phyloP scores from a whole-genome alignment of 2,113 vertebrate genomes.

The Noctilio leporinus region DNA sequence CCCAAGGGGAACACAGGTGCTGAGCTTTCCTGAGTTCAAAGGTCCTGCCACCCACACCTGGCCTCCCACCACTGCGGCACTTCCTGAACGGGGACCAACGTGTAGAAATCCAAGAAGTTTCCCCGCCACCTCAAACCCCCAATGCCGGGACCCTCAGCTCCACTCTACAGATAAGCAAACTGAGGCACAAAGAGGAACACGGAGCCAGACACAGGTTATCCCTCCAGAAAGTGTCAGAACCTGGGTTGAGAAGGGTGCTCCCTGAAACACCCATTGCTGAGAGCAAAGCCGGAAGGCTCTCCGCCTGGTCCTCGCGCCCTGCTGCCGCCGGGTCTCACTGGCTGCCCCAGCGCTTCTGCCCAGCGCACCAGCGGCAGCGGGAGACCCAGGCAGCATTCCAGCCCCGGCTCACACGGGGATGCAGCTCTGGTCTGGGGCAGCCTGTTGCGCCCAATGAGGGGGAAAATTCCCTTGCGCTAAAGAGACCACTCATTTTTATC shows the following conservation, averaged over 20 bases:
- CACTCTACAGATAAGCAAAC: background rate
- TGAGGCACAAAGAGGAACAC: background rate
- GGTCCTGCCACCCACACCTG: conserved; percentile 10
- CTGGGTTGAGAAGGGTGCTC: background rate
- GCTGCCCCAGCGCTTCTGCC: background rate
- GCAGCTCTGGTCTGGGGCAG: background rate
- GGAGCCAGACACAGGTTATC: background rate
- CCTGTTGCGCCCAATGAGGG: background rate
- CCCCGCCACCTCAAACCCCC: background rate
- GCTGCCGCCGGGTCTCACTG: background rate
- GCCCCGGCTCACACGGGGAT: background rate
- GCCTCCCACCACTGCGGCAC: background rate
- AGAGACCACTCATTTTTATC: background rate
- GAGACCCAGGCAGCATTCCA: background rate
- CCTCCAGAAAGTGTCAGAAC: background rate
- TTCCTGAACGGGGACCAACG: background rate
- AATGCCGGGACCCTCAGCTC: background rate
- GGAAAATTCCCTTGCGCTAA: background rate
- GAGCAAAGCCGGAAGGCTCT: background rate
- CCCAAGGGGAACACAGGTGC: background rate
- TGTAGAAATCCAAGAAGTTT: background rate
- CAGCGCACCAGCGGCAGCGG: fast-evolving
- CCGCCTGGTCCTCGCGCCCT: background rate
- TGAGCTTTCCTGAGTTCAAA: background rate
- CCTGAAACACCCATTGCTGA: background rate